Base-by-base conservation (phyloP, 2,797 vertebrate species). In the Triplophysa yarkandensis region DNA sequence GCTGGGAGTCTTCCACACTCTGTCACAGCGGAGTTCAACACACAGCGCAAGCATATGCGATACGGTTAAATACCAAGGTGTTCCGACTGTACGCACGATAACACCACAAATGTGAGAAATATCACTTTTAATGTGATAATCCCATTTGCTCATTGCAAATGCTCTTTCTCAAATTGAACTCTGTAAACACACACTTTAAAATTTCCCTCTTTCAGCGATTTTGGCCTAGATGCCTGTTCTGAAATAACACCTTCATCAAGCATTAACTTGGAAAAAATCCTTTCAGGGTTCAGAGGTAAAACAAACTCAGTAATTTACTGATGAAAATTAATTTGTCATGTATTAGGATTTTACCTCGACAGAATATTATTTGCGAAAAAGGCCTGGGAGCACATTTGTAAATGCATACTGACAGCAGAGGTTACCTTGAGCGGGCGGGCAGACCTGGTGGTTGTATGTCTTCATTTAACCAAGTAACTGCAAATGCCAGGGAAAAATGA, bases 401-500 rank as follows among this genome's bases (percentile, higher is more conserved):
- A 92, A 92, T 89, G 89, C 86, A 83, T 85, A 82, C 86, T 90
- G 92, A 92, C 92, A 92, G 91, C 88, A 92, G 89, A 93, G 92
- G 92, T 93, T 89, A 93, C 92, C 92, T 92, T 93, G 91, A 92
- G 87, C 86, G 78, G 83, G 85, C 87, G 69, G 84, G 80, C 82
- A 84, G 88, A 91, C 90, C 91, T 86, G 81, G 87, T 84, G 89
- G 91, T 88, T 87, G 90, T 93, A 92, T 91, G 90, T 93, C 92
- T 93, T 93, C 91, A 92, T 93, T 93, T 93, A 90, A 88, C 88
- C 84, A 78, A 77, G 86, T 89, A 92, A 92, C 90, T 90, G 88
- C 87, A 92, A 89, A 92, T 90, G 92, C 89, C 90, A 28, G 60
- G 55, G 57, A 55, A 62, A 71, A 87, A 85, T 85, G 87, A 89